Conservation (phyloP, 2,113 vertebrate species). For the Cariama cristata region DNA sequence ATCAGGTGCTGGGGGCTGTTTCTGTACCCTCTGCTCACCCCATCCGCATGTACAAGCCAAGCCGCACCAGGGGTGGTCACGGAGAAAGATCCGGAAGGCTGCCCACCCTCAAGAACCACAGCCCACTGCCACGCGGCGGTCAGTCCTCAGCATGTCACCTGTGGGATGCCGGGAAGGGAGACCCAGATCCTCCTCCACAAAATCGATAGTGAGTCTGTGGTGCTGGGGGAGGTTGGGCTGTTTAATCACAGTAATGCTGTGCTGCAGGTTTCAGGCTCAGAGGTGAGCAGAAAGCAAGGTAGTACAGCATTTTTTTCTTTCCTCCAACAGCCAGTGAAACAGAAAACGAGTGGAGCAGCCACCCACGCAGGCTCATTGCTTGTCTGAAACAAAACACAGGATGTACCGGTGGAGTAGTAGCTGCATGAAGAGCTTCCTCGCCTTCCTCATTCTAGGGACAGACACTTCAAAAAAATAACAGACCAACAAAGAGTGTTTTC, state of each 20-base stretch:
- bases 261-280: background rate
- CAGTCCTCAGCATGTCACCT: background rate
- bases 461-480: background rate
- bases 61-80: background rate
- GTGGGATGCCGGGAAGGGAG: background rate
- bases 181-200: background rate
- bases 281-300: background rate
- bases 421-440: background rate
- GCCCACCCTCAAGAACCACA: fast-evolving
- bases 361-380: background rate
- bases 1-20: background rate
- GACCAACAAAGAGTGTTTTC: background rate
- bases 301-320: background rate
- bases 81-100: background rate
- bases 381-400: background rate
- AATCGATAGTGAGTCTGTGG: background rate
- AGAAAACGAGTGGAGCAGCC: background rate
- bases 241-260: background rate
- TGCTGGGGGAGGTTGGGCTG: background rate
- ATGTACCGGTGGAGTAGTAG: too few species aligned
- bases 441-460: background rate
- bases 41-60: background rate
- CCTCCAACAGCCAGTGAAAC: background rate
- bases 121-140: background rate
- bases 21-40: background rate